Base-by-base conservation (phyloP, 2,113 vertebrate species). In the Phylloscopus trochiloides region DNA sequence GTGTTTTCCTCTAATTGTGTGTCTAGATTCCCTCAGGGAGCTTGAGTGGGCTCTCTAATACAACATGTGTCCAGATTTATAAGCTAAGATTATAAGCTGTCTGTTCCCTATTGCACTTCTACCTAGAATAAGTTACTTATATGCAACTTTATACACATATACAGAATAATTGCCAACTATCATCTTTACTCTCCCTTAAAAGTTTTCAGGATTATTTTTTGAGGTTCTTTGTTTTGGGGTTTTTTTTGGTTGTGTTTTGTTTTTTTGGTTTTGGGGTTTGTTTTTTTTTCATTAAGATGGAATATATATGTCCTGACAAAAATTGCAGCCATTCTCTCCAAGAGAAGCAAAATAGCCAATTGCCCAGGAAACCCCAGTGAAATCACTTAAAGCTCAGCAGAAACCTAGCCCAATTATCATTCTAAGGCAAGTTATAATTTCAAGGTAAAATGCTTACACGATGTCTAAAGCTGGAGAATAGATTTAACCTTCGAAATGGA, bases 1-100 rank as follows among this genome's bases (percentile, higher is more conserved):
- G 52, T 88, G 58, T 94, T 95, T 96, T 48, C 38, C 14, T 95
- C 71, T 94, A 94, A 96, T 97, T 97, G 74, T 73, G 40, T 92
- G 61, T 51, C 68, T 90, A 78, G 65, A 84, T 95, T 78, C 66
- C 82, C 72, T 48, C 31, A 87, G 88, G 94, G 90, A 94, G 51
- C 6, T 54, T 2, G 6, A 78, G 62, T 58, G n/a, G 66, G 7
- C 10, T 94, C 10, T 83, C 50, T 61, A 55, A 80, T 40, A 94
- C 50, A 86, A 51, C 36, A 48, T 21, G 7, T 74, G 63, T 58
- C 83, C 70, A 65, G 61, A 50, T 93, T 67, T 61, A 86, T 62
- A 86, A 90, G 62, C 38, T 59, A 47, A 66, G 24, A 75, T 66
- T 90, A 13, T 38, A 63, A 14, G 38, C 38, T 40, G 6, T 72